These are phyloP conservation scores for Ptychadena robeensis DNA, from an alignment of 2,797 vertebrate species.

Conservation along the genomic window DNA sequence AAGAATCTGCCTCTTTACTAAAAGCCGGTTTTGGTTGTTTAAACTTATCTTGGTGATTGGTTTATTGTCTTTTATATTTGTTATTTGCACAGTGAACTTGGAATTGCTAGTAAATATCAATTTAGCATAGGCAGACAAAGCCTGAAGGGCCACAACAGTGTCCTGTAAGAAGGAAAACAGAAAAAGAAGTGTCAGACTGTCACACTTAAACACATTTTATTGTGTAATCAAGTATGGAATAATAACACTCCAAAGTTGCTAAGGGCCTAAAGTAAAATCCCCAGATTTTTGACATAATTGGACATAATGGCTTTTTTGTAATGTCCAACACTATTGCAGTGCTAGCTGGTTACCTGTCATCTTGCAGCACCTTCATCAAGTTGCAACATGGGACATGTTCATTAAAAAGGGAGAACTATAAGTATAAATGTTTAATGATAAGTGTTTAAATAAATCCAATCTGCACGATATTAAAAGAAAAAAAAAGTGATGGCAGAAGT, in stretches of 20 bases:
- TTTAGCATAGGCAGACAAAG: conserved; percentile 4
- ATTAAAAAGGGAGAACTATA: too few relatives aligned
- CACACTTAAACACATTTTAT: neutral
- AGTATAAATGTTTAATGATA: too few relatives aligned
- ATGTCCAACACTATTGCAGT: neutral
- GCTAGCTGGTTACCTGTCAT: neutral
- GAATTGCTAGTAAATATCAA: neutral
- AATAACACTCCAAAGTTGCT: too few relatives aligned
- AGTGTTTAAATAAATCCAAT: too few relatives aligned
- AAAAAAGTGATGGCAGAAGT: too few relatives aligned
- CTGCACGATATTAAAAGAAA: too few relatives aligned
- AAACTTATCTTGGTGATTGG: neutral
- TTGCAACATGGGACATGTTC: too few relatives aligned
- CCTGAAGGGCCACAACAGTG: conserved; percentile 2
- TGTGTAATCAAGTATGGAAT: conserved; percentile 7
- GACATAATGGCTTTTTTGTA: neutral
- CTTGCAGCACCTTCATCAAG: too few relatives aligned
- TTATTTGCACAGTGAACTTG: neutral
- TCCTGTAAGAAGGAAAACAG: neutral
- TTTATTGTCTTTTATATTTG: too few relatives aligned
- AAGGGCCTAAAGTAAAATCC: neutral
- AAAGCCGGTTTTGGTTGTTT: neutral
- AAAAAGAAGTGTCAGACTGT: neutral
- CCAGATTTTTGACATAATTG: too few relatives aligned
- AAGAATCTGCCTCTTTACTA: neutral